Evolutionary conservation across 1,140 invertebrate species (phyloP), one percentile per base, ranked within the genome.

Genomic region (Amphibalanus amphitrite): DNA sequence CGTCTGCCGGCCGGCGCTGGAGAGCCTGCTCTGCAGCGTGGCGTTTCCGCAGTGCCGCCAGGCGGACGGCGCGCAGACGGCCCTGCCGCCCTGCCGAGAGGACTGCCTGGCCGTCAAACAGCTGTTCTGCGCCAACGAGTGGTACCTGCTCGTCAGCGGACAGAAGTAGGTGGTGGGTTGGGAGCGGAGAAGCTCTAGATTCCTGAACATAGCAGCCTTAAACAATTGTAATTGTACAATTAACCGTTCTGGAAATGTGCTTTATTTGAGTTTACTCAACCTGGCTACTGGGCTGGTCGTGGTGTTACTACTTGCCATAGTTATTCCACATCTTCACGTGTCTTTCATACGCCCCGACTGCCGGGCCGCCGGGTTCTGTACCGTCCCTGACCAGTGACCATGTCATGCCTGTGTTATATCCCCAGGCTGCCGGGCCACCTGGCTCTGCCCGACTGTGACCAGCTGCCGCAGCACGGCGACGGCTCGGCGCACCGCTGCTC

Each of bases 51-150:
- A 90, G 77, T 97, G 94, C 78, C 82, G 86, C 65, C 78, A 87
- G 75, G 84, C 85, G 25, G 74, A 76, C 75, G 84, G 85, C 71
- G 81, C 80, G 23, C 76, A 83, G 67, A 76, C 80, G 25, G 81
- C 80, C 30, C 80, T 92, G 72, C 90, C 90, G 26, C 79, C 93
- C 20, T 96, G 90, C 82, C 92, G 90, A 76, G 92, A 97, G 84
- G 93, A 95, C 78, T 97, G 95, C 79, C 86, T 91, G 76, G 93
- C 92, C 30, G 89, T 95, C 8, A 87, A 88, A 77, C 86, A 92
- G 77, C 85, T 92, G 74, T 91, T 95, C 80, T 97, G 94, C 81
- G 93, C 92, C 79, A 91, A 90, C 77, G 90, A 95, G 77, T 96
- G 93, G 93, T 6, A 8, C 20, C 87, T 90, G 26, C 79, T 92